Percentiles rank a stretch among this genome's conserved stretches.
Evolutionary conservation across 2,888 invertebrate species (phyloP).

Genomic region (Nemoura dubitans): DNA sequence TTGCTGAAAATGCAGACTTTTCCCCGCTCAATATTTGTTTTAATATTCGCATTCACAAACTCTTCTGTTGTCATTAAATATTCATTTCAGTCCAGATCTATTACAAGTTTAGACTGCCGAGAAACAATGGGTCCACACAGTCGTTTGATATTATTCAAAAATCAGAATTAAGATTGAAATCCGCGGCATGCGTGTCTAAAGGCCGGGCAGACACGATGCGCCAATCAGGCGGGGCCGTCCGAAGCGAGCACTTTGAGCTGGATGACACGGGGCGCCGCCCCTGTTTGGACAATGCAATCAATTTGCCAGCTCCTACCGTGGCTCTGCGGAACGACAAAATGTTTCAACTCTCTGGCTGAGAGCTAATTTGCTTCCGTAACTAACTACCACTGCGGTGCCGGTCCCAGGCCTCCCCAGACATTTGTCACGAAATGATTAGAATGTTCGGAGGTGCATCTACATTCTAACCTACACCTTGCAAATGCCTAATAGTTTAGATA

Average conservation of each 20-base stretch:
- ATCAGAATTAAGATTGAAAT: neutral
- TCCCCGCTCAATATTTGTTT: conserved; percentile 30
- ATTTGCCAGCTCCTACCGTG: neutral
- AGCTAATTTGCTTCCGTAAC: conserved; percentile 32
- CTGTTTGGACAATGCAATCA: neutral
- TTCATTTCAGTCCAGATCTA: neutral
- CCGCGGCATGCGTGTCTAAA: too few relatives aligned
- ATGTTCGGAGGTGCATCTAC: conserved; percentile 7
- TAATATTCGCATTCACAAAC: neutral
- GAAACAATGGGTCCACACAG: neutral
- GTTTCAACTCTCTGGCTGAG: conserved; percentile 25
- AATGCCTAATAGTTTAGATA: conserved; percentile 17
- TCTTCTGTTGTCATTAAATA: neutral
- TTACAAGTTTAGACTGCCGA: neutral
- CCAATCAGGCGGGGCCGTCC: too few relatives aligned
- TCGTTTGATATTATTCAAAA: neutral
- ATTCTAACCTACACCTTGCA: neutral
- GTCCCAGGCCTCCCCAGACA: neutral
- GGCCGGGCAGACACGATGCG: too few relatives aligned
- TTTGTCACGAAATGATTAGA: conserved; percentile 35
- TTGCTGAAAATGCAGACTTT: conserved; percentile 17
- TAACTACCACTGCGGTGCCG: neutral
- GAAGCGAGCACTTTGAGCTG: too few relatives aligned
- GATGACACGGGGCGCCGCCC: neutral
- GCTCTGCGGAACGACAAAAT: neutral